Percentiles rank a stretch among this genome's conserved stretches.
Conservation (phyloP, 1,140 invertebrate species). For the Nasonia giraulti region DNA sequence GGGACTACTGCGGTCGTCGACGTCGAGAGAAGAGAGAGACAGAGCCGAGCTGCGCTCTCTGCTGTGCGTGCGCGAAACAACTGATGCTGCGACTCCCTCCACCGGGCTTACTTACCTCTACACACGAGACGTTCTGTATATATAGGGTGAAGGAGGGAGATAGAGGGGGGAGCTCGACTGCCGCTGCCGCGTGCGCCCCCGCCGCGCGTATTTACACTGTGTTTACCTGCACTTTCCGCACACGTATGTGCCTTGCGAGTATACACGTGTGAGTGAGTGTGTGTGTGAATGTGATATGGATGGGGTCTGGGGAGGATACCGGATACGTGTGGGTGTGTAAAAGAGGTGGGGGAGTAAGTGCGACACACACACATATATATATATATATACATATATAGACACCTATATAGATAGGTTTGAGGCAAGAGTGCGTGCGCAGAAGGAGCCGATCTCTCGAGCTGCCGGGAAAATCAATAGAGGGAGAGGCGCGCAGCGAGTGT, state of each 20-base stretch:
- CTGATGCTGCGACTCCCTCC: constrained; percentile 50
- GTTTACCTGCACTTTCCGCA: constrained; percentile 6
- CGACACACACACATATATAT: neutral
- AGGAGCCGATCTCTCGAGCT: constrained; percentile 3
- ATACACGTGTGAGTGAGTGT: no score
- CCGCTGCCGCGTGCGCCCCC: neutral
- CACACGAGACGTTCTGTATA: neutral
- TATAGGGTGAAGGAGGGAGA: neutral
- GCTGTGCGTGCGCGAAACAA: constrained; percentile 47
- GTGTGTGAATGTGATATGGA: no score
- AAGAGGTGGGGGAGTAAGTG: neutral
- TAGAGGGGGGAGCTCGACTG: neutral
- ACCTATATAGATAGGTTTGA: no score
- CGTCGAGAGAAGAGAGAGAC: neutral
- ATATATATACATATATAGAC: no score
- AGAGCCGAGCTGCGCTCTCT: neutral
- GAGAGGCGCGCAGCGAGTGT: neutral
- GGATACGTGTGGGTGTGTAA: neutral
- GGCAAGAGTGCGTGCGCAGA: constrained; percentile 3
- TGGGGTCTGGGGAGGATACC: neutral
- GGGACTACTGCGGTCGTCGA: constrained; percentile 3
- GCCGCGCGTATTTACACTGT: neutral
- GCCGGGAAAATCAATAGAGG: constrained; percentile 23
- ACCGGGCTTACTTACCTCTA: neutral
- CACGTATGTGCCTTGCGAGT: neutral